Percentiles rank a stretch among this genome's conserved stretches.
Conservation (phyloP, 92 coral and sea anemone species). For the Parazoanthus atlanticus region DNA sequence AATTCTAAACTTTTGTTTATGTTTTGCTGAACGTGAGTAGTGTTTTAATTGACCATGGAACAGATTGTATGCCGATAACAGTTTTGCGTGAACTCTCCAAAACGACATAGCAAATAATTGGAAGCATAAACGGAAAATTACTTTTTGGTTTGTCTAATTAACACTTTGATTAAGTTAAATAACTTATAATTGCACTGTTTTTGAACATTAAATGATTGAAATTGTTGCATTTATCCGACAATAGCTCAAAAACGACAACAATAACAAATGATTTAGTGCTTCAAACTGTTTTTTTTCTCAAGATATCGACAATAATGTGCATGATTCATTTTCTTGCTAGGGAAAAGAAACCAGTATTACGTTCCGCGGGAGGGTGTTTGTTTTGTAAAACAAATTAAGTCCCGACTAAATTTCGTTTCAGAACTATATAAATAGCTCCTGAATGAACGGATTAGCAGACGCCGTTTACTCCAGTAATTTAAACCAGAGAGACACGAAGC, state of each 20-base stretch:
- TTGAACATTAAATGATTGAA: neutral
- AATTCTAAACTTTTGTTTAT: neutral
- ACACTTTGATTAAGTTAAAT: neutral
- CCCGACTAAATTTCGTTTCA: neutral
- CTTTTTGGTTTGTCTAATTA: neutral
- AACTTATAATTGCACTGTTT: neutral
- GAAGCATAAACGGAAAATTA: neutral
- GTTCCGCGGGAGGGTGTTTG: neutral
- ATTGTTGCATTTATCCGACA: neutral
- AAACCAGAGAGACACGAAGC: neutral
- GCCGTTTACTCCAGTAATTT: neutral
- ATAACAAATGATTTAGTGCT: neutral
- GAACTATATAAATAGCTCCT: neutral
- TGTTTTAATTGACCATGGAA: neutral
- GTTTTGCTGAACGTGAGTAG: neutral
- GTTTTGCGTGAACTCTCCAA: neutral
- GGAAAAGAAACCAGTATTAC: neutral
- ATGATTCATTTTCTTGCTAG: neutral
- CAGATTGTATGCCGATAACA: neutral
- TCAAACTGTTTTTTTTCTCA: neutral
- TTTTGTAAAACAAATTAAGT: constrained; percentile 3
- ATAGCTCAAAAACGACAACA: neutral
- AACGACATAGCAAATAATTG: neutral
- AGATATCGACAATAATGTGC: no score
- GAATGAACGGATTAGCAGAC: neutral